phyloP scores from a whole-genome alignment of 2,113 vertebrate genomes.

The Lates calcarifer region DNA sequence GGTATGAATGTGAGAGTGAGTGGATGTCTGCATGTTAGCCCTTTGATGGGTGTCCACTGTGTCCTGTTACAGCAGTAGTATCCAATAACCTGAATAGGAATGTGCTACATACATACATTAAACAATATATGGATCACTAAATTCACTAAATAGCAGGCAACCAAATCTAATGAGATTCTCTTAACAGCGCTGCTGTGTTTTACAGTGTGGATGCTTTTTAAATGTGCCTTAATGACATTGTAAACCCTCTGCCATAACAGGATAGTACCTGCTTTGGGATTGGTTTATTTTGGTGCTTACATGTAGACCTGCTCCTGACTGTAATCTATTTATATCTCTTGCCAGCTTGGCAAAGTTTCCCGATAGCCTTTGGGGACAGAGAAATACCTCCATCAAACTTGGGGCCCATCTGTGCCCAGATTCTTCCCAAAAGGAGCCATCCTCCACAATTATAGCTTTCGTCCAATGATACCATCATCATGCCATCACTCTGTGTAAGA shows the following conservation, averaged over 20 bases:
- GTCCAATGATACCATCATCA: conserved; percentile 69
- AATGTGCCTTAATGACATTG: conserved; percentile 49
- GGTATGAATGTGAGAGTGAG: conserved; percentile 45
- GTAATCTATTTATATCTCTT: conserved; percentile 76
- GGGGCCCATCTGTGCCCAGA: conserved; percentile 78
- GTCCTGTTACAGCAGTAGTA: conserved; percentile 22
- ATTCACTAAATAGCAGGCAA: conserved; percentile 14
- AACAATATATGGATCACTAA: conserved; percentile 1
- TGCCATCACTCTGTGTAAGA: conserved; percentile 72
- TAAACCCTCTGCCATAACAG: conserved; percentile 43
- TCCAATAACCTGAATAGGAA: conserved; percentile 16
- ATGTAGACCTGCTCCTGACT: conserved; percentile 61
- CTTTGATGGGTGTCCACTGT: conserved; percentile 39
- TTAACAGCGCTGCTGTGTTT: background rate
- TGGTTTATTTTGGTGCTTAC: conserved; percentile 68
- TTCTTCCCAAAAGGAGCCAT: conserved; percentile 73
- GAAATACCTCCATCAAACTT: conserved; percentile 79
- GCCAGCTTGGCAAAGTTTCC: conserved; percentile 76
- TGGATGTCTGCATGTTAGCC: conserved; percentile 25
- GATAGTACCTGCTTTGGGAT: conserved; percentile 43
- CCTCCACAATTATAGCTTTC: conserved; percentile 73
- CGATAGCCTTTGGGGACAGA: conserved; percentile 74
- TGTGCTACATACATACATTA: background rate
- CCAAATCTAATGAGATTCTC: background rate
- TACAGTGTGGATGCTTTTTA: conserved; percentile 27